Evolutionary conservation across 2,113 vertebrate species (phyloP), one percentile per base, ranked within the genome.

Genomic region (Grallaria varia): DNA sequence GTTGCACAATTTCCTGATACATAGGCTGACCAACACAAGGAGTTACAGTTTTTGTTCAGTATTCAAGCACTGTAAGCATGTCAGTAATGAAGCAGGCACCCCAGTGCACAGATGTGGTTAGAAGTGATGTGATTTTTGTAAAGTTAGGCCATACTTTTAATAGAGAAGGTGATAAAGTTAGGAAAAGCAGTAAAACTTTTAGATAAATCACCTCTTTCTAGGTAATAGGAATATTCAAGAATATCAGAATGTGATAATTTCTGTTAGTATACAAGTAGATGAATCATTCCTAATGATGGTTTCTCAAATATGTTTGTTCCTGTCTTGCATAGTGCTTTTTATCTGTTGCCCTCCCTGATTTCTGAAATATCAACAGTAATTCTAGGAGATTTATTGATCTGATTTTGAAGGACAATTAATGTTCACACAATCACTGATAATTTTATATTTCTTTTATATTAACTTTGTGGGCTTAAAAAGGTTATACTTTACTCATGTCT

Each of bases 351-450:
- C 4, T 84, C 14, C 15, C 14, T 24, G 37, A 47, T 86, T 83
- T 91, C 39, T 64, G 72, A 94, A 91, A 68, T 78, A 30, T 22
- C 40, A 33, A 75, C 16, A 14, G 17, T 52, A 91, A 14, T 35
- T 8, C 22, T 68, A 85, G 22, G 22, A 90, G 40, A 72, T 24
- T 40, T 93, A 64, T 67, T 2, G 9, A 33, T 84, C 53, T 86
- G 47, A 25, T 77, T 95, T 92, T 91, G 81, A 89, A 91, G 40
- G 74, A 73, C 49, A 93, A 74, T 87, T 90, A 74, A 75, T 14
- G 11, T 89, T 92, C 62, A 93, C 52, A 31, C 4, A 50, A 84
- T 25, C 52, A 68, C 37, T 68, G 39, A 52, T 67, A 91, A 79
- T 82, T 88, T 73, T 84, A 35, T 88, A 42, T 93, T 91, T 94